Evolutionary conservation across 2,797 vertebrate genomes (phyloP).

Genomic region (Taeniopygia guttata): DNA sequence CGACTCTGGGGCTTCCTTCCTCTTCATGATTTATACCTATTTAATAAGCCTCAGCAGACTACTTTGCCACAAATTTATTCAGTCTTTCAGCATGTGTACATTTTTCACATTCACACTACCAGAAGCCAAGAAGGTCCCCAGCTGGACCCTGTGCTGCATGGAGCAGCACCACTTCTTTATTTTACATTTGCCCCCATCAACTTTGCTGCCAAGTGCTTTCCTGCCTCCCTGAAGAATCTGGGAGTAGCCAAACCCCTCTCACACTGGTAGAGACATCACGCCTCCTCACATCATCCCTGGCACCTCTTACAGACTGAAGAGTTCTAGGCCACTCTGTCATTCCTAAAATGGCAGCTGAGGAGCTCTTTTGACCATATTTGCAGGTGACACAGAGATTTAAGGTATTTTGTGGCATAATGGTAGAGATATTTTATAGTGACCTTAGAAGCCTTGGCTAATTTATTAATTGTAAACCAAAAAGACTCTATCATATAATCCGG

Average conservation of each 20-base stretch:
- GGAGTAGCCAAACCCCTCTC: neutral
- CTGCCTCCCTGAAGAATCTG: neutral
- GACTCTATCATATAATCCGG: neutral
- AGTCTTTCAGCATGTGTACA: neutral
- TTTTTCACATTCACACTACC: neutral
- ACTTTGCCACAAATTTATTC: neutral
- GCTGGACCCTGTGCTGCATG: neutral
- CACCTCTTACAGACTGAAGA: neutral
- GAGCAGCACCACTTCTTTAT: neutral
- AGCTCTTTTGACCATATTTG: neutral
- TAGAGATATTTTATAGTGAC: neutral
- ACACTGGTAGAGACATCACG: neutral
- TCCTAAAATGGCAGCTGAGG: neutral
- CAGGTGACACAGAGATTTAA: neutral
- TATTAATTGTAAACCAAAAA: neutral
- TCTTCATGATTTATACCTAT: neutral
- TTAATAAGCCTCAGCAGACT: neutral
- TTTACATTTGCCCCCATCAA: neutral
- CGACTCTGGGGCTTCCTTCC: neutral
- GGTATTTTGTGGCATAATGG: neutral
- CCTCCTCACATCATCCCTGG: neutral
- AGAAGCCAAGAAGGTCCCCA: neutral
- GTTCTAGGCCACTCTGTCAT: neutral
- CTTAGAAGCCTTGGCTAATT: neutral
- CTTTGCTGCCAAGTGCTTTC: neutral